Percentiles rank a stretch among this genome's conserved stretches.
Evolutionary conservation across 2,797 vertebrate genomes (phyloP).

Genomic region (Poeciliopsis turneri): DNA sequence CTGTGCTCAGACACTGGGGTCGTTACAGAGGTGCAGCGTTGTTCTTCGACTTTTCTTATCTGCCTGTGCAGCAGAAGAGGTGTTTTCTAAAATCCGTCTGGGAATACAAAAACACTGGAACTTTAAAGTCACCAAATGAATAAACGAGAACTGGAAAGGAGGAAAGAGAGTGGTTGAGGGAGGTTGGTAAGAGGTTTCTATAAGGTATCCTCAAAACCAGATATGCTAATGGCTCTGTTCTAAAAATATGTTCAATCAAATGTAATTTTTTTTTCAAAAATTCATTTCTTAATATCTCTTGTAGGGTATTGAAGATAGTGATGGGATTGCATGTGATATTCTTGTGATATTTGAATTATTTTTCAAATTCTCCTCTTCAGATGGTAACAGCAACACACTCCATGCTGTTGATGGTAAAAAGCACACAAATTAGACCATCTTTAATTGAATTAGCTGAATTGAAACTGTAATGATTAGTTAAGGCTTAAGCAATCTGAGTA

Average conservation of each 20-base stretch:
- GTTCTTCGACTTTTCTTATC: slow-evolving; percentile 40
- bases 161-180: slow-evolving; percentile 22
- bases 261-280: slow-evolving; percentile 14
- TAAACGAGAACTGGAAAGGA: slow-evolving; percentile 20
- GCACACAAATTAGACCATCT: not conserved
- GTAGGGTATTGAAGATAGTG: not conserved
- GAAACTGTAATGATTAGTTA: not conserved
- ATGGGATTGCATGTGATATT: not conserved
- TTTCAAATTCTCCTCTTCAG: not conserved
- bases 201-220: slow-evolving; percentile 9
- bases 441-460: not conserved
- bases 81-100: slow-evolving; percentile 33
- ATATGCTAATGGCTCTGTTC: slow-evolving; percentile 25
- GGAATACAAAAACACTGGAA: slow-evolving; percentile 27
- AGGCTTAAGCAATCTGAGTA: not conserved
- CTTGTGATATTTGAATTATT: not conserved
- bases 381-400: not conserved
- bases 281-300: not conserved
- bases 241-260: slow-evolving; percentile 28
- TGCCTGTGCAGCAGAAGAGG: slow-evolving; percentile 58
- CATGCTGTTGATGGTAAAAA: not conserved
- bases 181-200: slow-evolving; percentile 8
- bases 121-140: slow-evolving; percentile 33
- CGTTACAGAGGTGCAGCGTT: slow-evolving; percentile 35
- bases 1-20: slow-evolving; percentile 43